Percentiles rank a stretch among this genome's conserved stretches.
Evolutionary conservation across 2,888 invertebrate species (phyloP).

Genomic region (Drosophila kanekoi): DNA sequence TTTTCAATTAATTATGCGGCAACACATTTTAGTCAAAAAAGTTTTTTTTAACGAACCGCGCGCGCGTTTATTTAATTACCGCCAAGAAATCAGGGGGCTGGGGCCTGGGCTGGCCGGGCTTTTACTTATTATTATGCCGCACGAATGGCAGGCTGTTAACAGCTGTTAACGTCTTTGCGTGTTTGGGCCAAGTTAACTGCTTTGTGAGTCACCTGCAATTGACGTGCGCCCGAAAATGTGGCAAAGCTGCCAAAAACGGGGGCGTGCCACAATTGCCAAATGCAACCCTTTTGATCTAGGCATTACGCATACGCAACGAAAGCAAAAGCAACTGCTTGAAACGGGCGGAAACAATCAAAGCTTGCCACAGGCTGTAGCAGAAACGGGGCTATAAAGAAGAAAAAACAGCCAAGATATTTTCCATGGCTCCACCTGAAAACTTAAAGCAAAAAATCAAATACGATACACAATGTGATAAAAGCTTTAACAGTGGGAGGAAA

Average conservation of each 20-base stretch:
- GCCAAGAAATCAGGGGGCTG: conserved; percentile 38
- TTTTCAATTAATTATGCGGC: conserved; percentile 79
- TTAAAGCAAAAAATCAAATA: conserved; percentile 59
- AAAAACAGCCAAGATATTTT: conserved; percentile 5
- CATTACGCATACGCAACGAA: conserved; percentile 72
- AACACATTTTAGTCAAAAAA: conserved; percentile 59
- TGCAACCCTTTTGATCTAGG: conserved; percentile 55
- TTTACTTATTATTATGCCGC: conserved; percentile 73
- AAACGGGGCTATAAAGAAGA: neutral
- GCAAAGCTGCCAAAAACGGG: neutral
- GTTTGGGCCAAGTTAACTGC: conserved; percentile 55
- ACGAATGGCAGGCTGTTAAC: conserved; percentile 71
- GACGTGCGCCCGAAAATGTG: conserved; percentile 44
- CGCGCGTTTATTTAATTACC: conserved; percentile 68
- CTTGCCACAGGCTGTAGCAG: conserved; percentile 52
- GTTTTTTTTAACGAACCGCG: conserved; percentile 30
- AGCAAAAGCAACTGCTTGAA: conserved; percentile 38
- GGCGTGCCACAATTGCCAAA: conserved; percentile 25
- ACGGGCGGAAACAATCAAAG: conserved; percentile 65
- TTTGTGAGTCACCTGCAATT: conserved; percentile 77
- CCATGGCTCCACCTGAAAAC: conserved; percentile 37
- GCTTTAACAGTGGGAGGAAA: conserved; percentile 26
- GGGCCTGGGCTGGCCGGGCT: conserved; percentile 6
- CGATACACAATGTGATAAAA: conserved; percentile 48
- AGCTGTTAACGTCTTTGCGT: conserved; percentile 72